A percentile compares a stretch with the other conserved stretches of the same genome.
phyloP scores from a whole-genome alignment of 2,113 vertebrate species.

The Phrynocephalus versicolor region DNA sequence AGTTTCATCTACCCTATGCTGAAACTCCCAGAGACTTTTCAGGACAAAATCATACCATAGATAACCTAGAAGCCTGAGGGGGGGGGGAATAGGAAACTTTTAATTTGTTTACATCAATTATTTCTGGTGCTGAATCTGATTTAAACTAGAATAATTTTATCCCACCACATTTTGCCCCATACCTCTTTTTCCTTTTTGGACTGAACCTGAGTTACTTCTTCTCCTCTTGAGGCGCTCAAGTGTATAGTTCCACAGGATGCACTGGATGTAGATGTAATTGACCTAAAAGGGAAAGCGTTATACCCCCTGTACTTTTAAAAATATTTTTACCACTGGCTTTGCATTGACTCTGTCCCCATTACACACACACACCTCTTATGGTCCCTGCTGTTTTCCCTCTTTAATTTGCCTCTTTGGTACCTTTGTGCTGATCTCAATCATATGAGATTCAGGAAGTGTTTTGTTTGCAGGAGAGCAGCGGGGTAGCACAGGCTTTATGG shows the following conservation, averaged over 20 bases:
- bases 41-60: too few species aligned
- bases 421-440: conserved; percentile 10
- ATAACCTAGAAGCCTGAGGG: too few species aligned
- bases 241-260: rapidly evolving
- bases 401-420: neutral
- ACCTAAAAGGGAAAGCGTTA: rapidly evolving
- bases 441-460: neutral
- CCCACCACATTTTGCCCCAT: too few species aligned
- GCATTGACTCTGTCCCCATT: neutral
- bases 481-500: neutral
- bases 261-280: neutral
- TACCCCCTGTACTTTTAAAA: neutral
- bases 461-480: conserved; percentile 18
- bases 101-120: too few species aligned
- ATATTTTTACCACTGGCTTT: neutral
- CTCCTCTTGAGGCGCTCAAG: rapidly evolving
- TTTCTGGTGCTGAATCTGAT: too few species aligned
- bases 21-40: too few species aligned
- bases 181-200: neutral
- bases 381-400: neutral
- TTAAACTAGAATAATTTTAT: too few species aligned
- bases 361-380: neutral
- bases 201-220: neutral
- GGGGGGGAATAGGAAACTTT: too few species aligned
- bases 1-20: too few species aligned